Evolutionary conservation across 2,113 vertebrate genomes (phyloP), one percentile per base, ranked within the genome.

Genomic region (Amazona guildingii): DNA sequence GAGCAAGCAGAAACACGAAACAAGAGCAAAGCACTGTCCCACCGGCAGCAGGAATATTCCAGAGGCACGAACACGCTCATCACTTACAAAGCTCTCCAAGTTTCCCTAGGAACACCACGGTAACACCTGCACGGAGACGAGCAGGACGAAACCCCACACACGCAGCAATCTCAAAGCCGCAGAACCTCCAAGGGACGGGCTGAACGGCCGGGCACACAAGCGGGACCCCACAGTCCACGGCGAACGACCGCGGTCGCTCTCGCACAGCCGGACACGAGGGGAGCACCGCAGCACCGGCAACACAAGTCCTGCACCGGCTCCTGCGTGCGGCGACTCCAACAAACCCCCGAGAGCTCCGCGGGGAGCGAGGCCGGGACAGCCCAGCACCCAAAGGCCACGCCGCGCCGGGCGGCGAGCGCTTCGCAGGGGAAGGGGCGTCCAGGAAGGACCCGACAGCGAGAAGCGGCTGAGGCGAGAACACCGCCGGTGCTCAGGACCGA

Each of bases 111-210:
- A 69, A 13, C 57, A 16, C 24, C 4, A 11, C 67, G 5, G 28
- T 10, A 31, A 17, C 46, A 44, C 25, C 55, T 5, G 17, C 0
- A 4, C 3, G 15, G 17, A 25, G n/a, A 8, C 21, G 10, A 44
- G 31, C 55, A 4, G 35, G 27, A 4, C 15, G 8, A 7, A 55
- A 0, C 20, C 27, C 25, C 39, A 0, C 24, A 0, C 4, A 1
- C 0, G 69, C 76, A 10, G 70, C 66, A 1, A 1, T 0, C 15
- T 4, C 39, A 5, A 3, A 44, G 33, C 80, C 31, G 0, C 9
- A 49, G 64, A 33, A 2, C 39, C 2, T 37, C 17, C 54, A 0
- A 9, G 37, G 55, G n/a, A 4, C 33, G 15, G 44, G 27, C 70
- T 1, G 61, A 4, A 1, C 33, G 11, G 68, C 67, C 13, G 27